Evolutionary conservation across 2,113 vertebrate genomes (phyloP), one percentile per base, ranked within the genome.

Genomic region (Gadus chalcogrammus): DNA sequence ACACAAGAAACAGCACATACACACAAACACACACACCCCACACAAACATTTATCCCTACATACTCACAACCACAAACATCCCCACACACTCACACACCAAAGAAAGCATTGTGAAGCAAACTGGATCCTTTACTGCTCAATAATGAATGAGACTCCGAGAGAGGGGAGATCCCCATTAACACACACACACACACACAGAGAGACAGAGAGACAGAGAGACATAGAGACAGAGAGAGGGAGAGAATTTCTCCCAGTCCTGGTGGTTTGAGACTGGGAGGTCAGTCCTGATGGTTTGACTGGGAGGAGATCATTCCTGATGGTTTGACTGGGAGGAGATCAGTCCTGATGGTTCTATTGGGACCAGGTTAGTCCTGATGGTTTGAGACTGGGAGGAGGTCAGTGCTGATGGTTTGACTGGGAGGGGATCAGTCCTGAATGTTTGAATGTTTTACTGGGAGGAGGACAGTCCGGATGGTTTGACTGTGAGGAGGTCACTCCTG

Each of bases 101-200:
- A 78, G 87, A 86, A 88, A 76, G 15, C 15, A 5, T 17, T n/a
- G n/a, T n/a, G n/a, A 7, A 58, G 15, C 68, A 80, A 91, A 88
- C 82, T 76, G 86, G 83, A 62, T 90, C 84, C 80, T 82, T 86
- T 87, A 77, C 68, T 76, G 58, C 83, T 91, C 75, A 91, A 91
- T 90, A 90, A 90, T 90, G 82, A 78, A 90, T 79, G 68, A 67
- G 63, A 67, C 75, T 70, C 67, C 1, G 74, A 76, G 75, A 68
- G 55, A 56, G 9, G 55, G 15, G 55, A 86, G 85, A 89, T 80
- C 85, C 79, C 82, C 83, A 65, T 78, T 73, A 38, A 70, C 77
- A 82, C 63, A 2, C 42, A 48, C 3, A 48, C 42, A 48, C 3
- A 48, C 85, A 65, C 64, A 12, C 73, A 74, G 53, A 67, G 60